A percentile compares a stretch with the other conserved stretches of the same genome.
Conservation (phyloP, 2,888 invertebrate genomes). For the Andrena marginata region DNA sequence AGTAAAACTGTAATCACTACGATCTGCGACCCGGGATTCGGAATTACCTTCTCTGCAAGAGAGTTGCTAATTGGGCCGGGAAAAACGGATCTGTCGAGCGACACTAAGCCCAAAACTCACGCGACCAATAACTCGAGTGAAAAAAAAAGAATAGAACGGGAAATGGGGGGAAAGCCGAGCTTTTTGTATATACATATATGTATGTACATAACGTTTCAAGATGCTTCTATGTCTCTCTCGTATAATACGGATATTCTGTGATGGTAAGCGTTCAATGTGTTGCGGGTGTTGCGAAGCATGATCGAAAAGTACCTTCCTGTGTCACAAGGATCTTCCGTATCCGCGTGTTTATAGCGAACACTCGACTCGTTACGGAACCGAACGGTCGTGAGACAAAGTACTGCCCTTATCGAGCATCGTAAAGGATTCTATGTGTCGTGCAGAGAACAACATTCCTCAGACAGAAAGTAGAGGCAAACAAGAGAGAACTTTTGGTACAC, state of each 20-base stretch:
- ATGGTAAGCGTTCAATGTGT: slow-evolving; percentile 37
- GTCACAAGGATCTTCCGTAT: slow-evolving; percentile 48
- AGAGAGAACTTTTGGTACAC: slow-evolving; percentile 29
- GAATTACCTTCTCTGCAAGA: slow-evolving; percentile 42
- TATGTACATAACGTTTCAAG: slow-evolving; percentile 29
- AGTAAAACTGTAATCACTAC: slow-evolving; percentile 35
- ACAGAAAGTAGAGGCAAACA: slow-evolving; percentile 70
- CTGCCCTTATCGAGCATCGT: slow-evolving; percentile 25
- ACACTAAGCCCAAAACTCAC: slow-evolving; percentile 28
- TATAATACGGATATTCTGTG: slow-evolving; percentile 2
- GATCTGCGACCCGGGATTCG: slow-evolving; percentile 20
- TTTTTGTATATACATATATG: slow-evolving; percentile 7
- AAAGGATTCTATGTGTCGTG: slow-evolving; percentile 69
- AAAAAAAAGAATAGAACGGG: slow-evolving; percentile 11
- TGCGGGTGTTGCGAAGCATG: slow-evolving; percentile 45
- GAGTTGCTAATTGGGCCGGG: slow-evolving; percentile 33
- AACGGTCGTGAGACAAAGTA: slow-evolving; percentile 9
- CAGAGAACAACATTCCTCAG: slow-evolving; percentile 80
- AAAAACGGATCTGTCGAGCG: slow-evolving; percentile 17
- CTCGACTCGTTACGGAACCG: slow-evolving; percentile 34
- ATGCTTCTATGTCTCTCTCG: slow-evolving; percentile 19
- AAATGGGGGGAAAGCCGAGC: slow-evolving; percentile 37
- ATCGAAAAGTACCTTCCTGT: slow-evolving; percentile 48
- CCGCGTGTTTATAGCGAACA: slow-evolving; percentile 24
- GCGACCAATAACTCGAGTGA: slow-evolving; percentile 30